phyloP scores from a whole-genome alignment of 1,140 invertebrate species.

The Acarapis woodi region DNA sequence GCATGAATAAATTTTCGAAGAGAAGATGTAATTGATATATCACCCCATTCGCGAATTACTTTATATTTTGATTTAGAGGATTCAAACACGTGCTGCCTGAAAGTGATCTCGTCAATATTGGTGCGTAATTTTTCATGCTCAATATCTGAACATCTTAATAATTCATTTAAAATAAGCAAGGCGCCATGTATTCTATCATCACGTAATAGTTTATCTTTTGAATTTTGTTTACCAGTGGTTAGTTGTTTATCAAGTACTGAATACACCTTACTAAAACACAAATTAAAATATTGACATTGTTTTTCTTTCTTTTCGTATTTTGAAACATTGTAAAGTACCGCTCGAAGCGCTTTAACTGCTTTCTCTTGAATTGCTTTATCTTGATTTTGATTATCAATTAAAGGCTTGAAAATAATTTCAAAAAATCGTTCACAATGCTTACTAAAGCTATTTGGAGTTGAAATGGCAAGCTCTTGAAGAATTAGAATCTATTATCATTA shows the following conservation, averaged over 20 bases:
- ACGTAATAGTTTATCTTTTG: conserved; percentile 31
- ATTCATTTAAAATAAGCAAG: conserved; percentile 70
- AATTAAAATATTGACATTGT: conserved; percentile 25
- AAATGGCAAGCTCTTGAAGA: conserved; percentile 67
- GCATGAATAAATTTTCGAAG: conserved; percentile 9
- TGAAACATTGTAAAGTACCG: conserved; percentile 69
- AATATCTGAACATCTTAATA: conserved; percentile 36
- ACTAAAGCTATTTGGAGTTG: conserved; percentile 91
- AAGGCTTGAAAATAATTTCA: conserved; percentile 68
- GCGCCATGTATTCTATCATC: conserved; percentile 82
- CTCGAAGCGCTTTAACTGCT: conserved; percentile 65
- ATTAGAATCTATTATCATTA: conserved; percentile 33
- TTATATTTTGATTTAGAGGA: conserved; percentile 7
- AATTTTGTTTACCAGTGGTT: neutral
- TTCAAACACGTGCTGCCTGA: neutral
- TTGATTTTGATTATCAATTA: conserved; percentile 59
- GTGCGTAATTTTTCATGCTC: conserved; percentile 29
- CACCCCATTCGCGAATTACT: conserved; percentile 9
- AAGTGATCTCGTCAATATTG: conserved; percentile 20
- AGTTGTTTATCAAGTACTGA: conserved; percentile 41
- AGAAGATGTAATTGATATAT: conserved; percentile 5
- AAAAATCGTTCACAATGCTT: conserved; percentile 90
- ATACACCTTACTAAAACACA: conserved; percentile 65
- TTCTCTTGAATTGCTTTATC: conserved; percentile 71
- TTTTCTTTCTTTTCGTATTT: conserved; percentile 73